Evolutionary conservation across 2,888 invertebrate genomes (phyloP), one percentile per base, ranked within the genome.

Genomic region (Orthosia incerta): DNA sequence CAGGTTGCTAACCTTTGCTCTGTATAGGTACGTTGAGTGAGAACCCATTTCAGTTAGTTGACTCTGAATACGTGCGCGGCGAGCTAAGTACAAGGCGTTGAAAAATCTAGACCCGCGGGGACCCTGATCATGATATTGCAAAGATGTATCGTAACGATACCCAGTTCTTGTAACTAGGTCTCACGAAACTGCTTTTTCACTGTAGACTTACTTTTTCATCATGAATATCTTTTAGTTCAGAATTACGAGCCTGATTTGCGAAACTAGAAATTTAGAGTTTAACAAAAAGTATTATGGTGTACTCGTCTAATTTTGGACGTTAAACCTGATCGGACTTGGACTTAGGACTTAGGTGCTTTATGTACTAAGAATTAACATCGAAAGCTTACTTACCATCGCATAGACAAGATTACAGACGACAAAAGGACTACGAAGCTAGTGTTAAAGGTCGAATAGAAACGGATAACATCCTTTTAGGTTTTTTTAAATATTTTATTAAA

Each of bases 31-130:
- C 68, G 53, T 77, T 70, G 76, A 84, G 86, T 79, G 79, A 64
- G 80, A 85, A 82, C 83, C 85, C 80, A 85, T 85, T 85, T 85
- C 87, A 87, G 83, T 85, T 83, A 85, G 83, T 87, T 87, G 87
- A 85, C 83, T 87, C 73, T 65, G 76, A 73, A 73, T 76, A 85
- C 87, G 87, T 87, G 85, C 68, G 66, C 61, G 39, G 85, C 62
- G 64, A 71, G 57, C 51, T 62, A 84, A 86, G 71, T 76, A 66
- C 63, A 55, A 48, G 56, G 56, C 59, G 72, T 51, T 72, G 60
- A 84, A 79, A 84, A 74, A 81, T 74, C 72, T 76, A 76, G 82
- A 59, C 39, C 81, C 61, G 59, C 26, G 23, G 57, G 26, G 82
- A 76, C 64, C 75, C 70, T 71, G 84, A 81, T 80, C 84, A 71